These are phyloP conservation scores for Drosophila nigricruria DNA, from an alignment of 2,888 invertebrate species.

Conservation along the genomic window DNA sequence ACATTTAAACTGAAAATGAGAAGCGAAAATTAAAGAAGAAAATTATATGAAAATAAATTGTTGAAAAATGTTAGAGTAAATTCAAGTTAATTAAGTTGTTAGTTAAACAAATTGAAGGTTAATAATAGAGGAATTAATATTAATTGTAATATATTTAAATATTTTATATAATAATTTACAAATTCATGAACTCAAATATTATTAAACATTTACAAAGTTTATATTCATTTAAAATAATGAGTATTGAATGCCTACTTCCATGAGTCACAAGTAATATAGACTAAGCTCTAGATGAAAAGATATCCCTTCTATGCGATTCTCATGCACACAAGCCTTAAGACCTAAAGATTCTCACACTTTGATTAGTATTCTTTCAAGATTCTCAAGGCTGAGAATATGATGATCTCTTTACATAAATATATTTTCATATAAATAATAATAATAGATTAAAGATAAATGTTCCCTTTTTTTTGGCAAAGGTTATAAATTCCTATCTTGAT, in stretches of 20 bases:
- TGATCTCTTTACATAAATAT: not conserved
- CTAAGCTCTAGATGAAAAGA: too few relatives aligned
- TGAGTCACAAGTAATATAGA: too few relatives aligned
- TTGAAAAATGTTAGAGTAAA: not conserved
- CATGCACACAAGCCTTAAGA: too few relatives aligned
- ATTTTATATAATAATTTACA: too few relatives aligned
- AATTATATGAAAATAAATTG: not conserved
- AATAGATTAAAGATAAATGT: not conserved
- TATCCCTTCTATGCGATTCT: too few relatives aligned
- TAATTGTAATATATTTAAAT: too few relatives aligned
- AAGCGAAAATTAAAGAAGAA: not conserved
- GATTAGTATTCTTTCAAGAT: too few relatives aligned
- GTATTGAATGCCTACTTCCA: too few relatives aligned
- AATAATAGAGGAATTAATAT: not conserved
- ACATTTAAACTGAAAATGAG: not conserved
- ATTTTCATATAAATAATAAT: not conserved
- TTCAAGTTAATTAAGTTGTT: not conserved
- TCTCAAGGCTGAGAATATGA: not conserved
- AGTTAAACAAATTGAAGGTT: accelerated
- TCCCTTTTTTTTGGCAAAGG: not conserved
- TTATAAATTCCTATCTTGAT: conserved; percentile 8
- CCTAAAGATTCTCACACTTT: too few relatives aligned
- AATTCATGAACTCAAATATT: too few relatives aligned
- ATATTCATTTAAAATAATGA: too few relatives aligned
- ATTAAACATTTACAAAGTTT: too few relatives aligned